Conservation (phyloP, 53 echinoderm and acorn worm genomes). For the Mesocentrotus franciscanus region DNA sequence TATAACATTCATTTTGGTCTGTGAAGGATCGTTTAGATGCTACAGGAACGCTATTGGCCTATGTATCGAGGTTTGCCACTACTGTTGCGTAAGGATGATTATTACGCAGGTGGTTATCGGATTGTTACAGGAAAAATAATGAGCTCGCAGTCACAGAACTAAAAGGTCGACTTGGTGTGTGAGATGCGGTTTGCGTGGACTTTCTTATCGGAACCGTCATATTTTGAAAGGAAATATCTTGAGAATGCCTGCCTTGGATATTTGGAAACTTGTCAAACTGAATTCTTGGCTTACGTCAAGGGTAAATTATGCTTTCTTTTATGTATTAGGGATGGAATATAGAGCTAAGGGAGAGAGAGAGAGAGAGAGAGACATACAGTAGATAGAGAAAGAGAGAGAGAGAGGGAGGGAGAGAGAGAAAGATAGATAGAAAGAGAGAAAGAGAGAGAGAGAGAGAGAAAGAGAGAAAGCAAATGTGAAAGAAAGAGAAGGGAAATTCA, state of each 20-base stretch:
- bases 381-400: background rate
- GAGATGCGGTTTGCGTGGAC: background rate
- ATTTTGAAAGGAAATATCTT: slow-evolving; percentile 7
- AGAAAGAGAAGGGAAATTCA: too few relatives aligned
- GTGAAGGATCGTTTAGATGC: background rate
- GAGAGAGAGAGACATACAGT: background rate
- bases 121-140: background rate
- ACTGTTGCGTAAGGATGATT: background rate
- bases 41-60: background rate
- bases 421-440: background rate
- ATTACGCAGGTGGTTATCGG: background rate
- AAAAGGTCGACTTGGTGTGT: background rate
- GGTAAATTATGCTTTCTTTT: background rate
- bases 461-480: too few relatives aligned
- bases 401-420: background rate
- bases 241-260: slow-evolving; percentile 56
- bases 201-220: slow-evolving; percentile 26
- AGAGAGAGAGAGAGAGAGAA: background rate
- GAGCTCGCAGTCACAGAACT: background rate
- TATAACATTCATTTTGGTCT: too few relatives aligned
- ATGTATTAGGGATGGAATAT: background rate
- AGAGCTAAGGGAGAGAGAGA: background rate
- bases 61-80: background rate
- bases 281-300: slow-evolving; percentile 59
- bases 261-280: slow-evolving; percentile 61